Evolutionary conservation across 2,797 vertebrate genomes (phyloP).

Genomic region (Chloroceryle inda): DNA sequence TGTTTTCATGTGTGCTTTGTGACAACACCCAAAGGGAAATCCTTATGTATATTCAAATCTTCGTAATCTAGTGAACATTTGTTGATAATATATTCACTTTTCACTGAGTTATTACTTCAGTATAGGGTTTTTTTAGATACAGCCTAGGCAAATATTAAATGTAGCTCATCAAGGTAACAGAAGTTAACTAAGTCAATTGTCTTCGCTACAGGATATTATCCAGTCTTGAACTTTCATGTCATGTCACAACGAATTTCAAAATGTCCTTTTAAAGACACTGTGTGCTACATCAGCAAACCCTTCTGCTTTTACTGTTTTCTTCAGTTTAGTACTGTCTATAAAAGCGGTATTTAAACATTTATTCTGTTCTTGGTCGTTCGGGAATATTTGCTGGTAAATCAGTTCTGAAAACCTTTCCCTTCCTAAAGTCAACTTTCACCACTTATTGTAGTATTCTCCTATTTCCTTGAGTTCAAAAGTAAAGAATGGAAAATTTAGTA

Average conservation of each 20-base stretch:
- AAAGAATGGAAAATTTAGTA: not conserved
- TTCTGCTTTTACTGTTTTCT: not conserved
- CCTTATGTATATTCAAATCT: not conserved
- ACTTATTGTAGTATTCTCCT: not conserved
- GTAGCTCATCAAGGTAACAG: not conserved
- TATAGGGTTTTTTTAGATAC: not conserved
- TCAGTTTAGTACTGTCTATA: not conserved
- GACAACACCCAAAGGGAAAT: not conserved
- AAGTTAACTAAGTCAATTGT: not conserved
- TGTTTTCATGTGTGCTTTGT: not conserved
- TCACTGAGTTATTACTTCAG: not conserved
- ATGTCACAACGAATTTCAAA: conserved; percentile 2
- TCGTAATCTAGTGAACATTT: not conserved
- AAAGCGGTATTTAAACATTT: not conserved
- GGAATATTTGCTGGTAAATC: not conserved
- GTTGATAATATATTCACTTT: conserved; percentile 14
- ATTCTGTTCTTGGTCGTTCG: not conserved
- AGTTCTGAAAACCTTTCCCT: not conserved
- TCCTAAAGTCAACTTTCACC: not conserved
- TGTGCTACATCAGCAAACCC: not conserved
- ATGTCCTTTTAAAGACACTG: not conserved
- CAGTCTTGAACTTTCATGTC: not conserved
- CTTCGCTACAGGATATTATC: not conserved
- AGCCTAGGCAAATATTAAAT: not conserved
- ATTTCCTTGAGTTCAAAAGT: not conserved